Percentiles rank a stretch among this genome's conserved stretches.
Evolutionary conservation across 2,888 invertebrate genomes (phyloP).

Genomic region (Caenorhabditis virilis): DNA sequence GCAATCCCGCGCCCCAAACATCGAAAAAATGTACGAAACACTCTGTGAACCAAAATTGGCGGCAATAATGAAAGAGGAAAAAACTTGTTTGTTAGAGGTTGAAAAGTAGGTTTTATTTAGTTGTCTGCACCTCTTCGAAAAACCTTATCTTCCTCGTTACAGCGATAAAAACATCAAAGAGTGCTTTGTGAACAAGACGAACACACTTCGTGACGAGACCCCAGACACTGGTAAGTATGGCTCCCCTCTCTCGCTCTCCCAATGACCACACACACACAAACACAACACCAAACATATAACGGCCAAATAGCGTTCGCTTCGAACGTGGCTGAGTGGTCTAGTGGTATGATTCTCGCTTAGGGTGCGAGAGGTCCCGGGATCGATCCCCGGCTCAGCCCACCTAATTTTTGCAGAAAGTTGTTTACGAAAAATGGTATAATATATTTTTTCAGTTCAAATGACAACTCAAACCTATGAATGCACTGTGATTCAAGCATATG

Average conservation of each 20-base stretch:
- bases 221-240: constrained; percentile 29
- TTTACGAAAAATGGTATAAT: not conserved
- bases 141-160: constrained; percentile 4
- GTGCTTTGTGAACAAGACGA: constrained; percentile 54
- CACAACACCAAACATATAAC: too few species aligned
- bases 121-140: constrained; percentile 6
- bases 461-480: constrained; percentile 40
- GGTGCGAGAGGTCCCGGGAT: constrained; percentile 70
- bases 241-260: not conserved
- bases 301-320: not conserved
- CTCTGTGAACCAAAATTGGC: constrained; percentile 53
- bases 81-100: constrained; percentile 47
- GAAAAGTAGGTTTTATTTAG: constrained; percentile 24
- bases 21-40: constrained; percentile 58
- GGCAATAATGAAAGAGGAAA: constrained; percentile 47
- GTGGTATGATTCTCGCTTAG: constrained; percentile 70
- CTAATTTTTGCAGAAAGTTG: constrained; percentile 12
- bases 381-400: constrained; percentile 65
- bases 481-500: constrained; percentile 45
- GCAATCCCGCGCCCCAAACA: constrained; percentile 43
- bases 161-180: constrained; percentile 42
- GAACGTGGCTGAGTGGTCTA: constrained; percentile 66
- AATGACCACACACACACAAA: too few species aligned
- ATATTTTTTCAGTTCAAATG: constrained; percentile 12
- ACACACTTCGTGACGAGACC: constrained; percentile 44